Base-by-base conservation (phyloP, 2,888 invertebrate genomes). In the Macrosiphum euphorbiae region DNA sequence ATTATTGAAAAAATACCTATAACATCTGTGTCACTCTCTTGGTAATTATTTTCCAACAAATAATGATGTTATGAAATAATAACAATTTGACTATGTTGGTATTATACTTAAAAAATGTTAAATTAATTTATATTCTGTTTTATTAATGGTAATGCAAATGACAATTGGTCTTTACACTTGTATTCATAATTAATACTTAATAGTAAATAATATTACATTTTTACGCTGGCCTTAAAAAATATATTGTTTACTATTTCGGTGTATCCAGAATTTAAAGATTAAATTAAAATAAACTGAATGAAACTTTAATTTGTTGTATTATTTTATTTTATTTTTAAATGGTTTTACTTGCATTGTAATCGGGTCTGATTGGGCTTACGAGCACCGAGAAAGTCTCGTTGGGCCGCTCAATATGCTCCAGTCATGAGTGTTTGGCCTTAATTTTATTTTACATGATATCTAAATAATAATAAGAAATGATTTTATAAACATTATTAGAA, bases 71-170 rank as follows among this genome's bases (percentile, higher is more conserved):
- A 35, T 35, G 26, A 61, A 88, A 88, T 88, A 87, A 58, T 91
- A 87, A 87, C 67, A 88, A 28, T 92, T 88, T 50, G 44, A 41
- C 88, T 88, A 24, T 5, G 44, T 88, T 20, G 67, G 92, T 92
- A 88, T 88, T 78, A 92, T 88, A 88, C 87, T 92, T 92, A 52
- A 52, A 47, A 88, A 92, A 78, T 67, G 67, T 88, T 88, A 87
- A 61, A 87, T 87, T 88, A 88, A 92, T 92, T 87, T 92, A 92
- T 61, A 92, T 88, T 78, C 28, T 88, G 67, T 88, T 92, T 92
- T 78, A 88, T 78, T 55, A 88, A 55, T n/a, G 67, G 50, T 41
- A 78, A 92, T 67, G 35, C 52, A 88, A 92, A 44, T 92, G 67
- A 92, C 41, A 92, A 88, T 88, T 78, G 28, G 52, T 88, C 41